These are phyloP conservation scores for Ophonus ardosiacus DNA, from an alignment of 2,888 invertebrate genomes.

Conservation along the genomic window DNA sequence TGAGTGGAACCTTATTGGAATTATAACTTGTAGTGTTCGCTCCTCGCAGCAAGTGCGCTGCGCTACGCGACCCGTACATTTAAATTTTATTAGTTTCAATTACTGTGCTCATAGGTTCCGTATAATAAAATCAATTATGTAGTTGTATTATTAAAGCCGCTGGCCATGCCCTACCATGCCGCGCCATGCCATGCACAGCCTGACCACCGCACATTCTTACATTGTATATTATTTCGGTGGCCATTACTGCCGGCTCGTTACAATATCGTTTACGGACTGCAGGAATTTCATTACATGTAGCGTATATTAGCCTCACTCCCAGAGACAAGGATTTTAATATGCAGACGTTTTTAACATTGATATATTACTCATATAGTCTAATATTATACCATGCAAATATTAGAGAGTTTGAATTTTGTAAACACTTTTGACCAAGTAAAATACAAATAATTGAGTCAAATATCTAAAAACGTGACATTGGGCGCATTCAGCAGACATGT, in stretches of 20 bases:
- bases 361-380: neutral
- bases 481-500: too few species aligned
- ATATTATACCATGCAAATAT: neutral
- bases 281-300: conserved; percentile 59
- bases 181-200: neutral
- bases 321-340: conserved; percentile 8
- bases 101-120: conserved; percentile 59
- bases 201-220: conserved; percentile 51
- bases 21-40: neutral
- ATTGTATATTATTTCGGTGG: conserved; percentile 63
- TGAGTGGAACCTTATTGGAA: neutral
- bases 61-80: conserved; percentile 32
- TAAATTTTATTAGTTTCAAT: conserved; percentile 63
- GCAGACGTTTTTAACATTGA: neutral
- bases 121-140: conserved; percentile 64
- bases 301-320: conserved; percentile 51
- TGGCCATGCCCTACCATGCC: conserved; percentile 1
- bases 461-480: too few species aligned
- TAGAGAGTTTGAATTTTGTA: neutral
- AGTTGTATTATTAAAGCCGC: conserved; percentile 60
- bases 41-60: conserved; percentile 5
- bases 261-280: conserved; percentile 62
- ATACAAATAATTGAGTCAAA: too few species aligned
- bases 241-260: conserved; percentile 49
- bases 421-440: too few species aligned